Evolutionary conservation across 2,113 vertebrate genomes (phyloP).

Genomic region (Semicossyphus pulcher): DNA sequence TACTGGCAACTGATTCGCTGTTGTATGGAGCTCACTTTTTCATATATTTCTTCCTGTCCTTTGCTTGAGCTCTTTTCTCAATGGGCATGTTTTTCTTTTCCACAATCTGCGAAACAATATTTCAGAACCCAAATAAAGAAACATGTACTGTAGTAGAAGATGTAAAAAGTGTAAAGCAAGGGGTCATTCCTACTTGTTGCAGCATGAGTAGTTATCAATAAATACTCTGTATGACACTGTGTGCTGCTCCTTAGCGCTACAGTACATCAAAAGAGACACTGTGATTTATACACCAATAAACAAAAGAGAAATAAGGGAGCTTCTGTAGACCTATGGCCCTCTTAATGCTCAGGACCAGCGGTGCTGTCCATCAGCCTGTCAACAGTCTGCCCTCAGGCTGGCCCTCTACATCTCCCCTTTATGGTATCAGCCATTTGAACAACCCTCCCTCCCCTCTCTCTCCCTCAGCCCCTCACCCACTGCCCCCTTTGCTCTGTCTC

Average conservation of each 20-base stretch:
- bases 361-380: constrained; percentile 77
- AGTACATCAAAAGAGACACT: constrained; percentile 22
- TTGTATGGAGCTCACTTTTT: constrained; percentile 4
- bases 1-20: constrained; percentile 1
- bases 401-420: constrained; percentile 63
- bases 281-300: constrained; percentile 64
- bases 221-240: constrained; percentile 8
- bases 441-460: constrained; percentile 27
- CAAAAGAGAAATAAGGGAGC: constrained; percentile 41
- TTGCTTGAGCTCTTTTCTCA: neutral
- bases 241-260: neutral
- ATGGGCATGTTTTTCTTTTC: neutral
- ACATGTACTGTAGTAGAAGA: neutral
- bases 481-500: constrained; percentile 38
- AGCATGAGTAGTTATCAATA: neutral
- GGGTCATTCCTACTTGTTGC: neutral
- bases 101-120: neutral
- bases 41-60: neutral
- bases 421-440: constrained; percentile 65
- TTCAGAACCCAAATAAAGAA: neutral
- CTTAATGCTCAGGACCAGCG: constrained; percentile 67
- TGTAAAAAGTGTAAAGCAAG: neutral
- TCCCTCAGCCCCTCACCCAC: constrained; percentile 37
- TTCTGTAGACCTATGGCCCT: constrained; percentile 43
- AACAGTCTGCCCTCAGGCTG: constrained; percentile 59